Percentiles rank a stretch among this genome's conserved stretches.
Evolutionary conservation across 2,113 vertebrate genomes (phyloP).

Genomic region (Panthera tigris): DNA sequence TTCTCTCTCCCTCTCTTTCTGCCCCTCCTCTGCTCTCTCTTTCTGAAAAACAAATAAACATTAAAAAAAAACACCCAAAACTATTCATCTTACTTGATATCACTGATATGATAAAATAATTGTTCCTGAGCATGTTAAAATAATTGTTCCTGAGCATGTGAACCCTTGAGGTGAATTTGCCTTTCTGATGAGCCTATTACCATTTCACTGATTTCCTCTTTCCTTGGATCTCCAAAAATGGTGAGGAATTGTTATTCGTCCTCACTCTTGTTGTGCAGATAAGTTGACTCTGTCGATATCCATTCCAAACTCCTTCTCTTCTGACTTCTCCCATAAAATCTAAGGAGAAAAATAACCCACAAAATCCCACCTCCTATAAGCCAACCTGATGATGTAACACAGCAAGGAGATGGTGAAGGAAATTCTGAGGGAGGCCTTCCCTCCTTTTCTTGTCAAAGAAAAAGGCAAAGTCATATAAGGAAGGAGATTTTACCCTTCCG

Average conservation of each 20-base stretch:
- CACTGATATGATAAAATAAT: not conserved
- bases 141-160: not conserved
- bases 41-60: too few species aligned
- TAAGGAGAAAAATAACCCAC: too few species aligned
- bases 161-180: not conserved
- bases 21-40: too few species aligned
- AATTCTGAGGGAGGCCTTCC: not conserved
- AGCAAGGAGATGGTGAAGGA: not conserved
- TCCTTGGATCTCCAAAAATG: not conserved
- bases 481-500: not conserved
- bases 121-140: not conserved
- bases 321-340: not conserved
- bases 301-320: not conserved
- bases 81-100: not conserved
- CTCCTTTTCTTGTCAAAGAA: not conserved
- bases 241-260: not conserved
- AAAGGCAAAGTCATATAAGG: not conserved
- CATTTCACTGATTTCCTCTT: not conserved
- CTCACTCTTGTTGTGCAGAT: not conserved
- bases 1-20: too few species aligned
- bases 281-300: not conserved
- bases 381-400: not conserved
- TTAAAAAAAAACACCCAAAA: not conserved
- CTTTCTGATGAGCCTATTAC: not conserved
- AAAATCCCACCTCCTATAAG: not conserved